These are phyloP conservation scores for Dolichallabes microphthalmus DNA, from an alignment of 2,113 vertebrate genomes.

Conservation along the genomic window DNA sequence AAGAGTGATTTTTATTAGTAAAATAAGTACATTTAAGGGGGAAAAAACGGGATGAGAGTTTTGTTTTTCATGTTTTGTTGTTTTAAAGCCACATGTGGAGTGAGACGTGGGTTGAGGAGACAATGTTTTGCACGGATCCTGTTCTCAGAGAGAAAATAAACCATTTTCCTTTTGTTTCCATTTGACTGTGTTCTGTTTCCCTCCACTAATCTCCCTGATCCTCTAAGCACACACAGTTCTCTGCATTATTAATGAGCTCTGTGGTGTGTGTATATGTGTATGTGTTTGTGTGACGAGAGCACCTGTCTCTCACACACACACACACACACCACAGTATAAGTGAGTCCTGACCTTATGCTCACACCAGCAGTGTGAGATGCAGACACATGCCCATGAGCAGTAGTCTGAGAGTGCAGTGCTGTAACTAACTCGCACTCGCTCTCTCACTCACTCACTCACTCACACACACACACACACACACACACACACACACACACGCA, in stretches of 20 bases:
- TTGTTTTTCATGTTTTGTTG: not conserved
- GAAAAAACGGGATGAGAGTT: not conserved
- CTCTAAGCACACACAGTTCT: constrained; percentile 24
- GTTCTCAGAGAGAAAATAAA: not conserved
- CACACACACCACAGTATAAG: too few relatives aligned
- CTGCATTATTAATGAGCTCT: constrained; percentile 43
- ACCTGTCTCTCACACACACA: constrained; percentile 28
- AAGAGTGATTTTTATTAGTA: not conserved
- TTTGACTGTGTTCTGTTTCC: not conserved
- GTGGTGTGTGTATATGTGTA: constrained; percentile 23
- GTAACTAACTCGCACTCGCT: not conserved
- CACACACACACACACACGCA: not conserved
- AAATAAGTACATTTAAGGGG: not conserved
- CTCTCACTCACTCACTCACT: not conserved
- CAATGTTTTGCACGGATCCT: not conserved
- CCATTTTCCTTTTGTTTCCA: not conserved
- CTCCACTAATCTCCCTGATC: not conserved
- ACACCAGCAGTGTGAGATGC: not conserved
- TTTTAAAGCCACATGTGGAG: not conserved
- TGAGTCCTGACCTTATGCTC: constrained; percentile 9
- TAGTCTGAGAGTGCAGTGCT: not conserved
- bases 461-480: not conserved
- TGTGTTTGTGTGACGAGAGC: not conserved
- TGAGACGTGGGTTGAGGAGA: not conserved
- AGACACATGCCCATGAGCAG: not conserved